Evolutionary conservation across 2,888 invertebrate species (phyloP).

Genomic region (Branchipolynoe longqiensis): DNA sequence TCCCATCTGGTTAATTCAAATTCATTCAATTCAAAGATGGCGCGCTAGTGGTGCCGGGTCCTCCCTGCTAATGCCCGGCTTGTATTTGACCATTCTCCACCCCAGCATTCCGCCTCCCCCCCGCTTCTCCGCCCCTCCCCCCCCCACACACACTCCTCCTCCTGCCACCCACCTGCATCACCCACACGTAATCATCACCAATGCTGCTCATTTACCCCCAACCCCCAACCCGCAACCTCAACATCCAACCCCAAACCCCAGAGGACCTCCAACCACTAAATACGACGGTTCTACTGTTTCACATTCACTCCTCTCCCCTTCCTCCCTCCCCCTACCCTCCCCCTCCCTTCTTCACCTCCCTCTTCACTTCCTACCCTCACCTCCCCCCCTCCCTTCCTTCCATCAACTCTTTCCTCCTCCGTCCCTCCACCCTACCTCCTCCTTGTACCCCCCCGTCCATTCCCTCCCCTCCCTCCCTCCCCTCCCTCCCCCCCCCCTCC

Average conservation of each 20-base stretch:
- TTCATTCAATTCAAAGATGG: constrained; percentile 29
- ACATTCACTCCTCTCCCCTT: neutral
- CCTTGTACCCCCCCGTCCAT: too few relatives aligned
- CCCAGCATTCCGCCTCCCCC: neutral
- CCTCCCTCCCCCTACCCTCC: too few relatives aligned
- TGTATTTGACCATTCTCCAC: neutral
- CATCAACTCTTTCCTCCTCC: neutral
- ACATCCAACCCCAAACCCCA: too few relatives aligned
- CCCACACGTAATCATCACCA: constrained; percentile 12
- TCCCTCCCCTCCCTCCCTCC: too few relatives aligned
- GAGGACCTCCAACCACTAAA: too few relatives aligned
- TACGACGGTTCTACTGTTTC: neutral
- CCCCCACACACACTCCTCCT: neutral
- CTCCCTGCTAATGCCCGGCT: constrained; percentile 20
- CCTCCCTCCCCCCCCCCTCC: too few relatives aligned
- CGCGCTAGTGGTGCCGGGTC: neutral
- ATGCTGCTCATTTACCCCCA: constrained; percentile 22
- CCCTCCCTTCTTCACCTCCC: too few relatives aligned
- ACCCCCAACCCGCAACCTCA: too few relatives aligned
- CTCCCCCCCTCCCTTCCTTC: too few relatives aligned
- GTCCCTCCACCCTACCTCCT: too few relatives aligned
- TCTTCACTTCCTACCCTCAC: too few relatives aligned
- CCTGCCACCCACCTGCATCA: neutral
- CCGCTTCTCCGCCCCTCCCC: neutral
- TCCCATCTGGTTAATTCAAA: too few relatives aligned